A percentile compares a stretch with the other conserved stretches of the same genome.
Evolutionary conservation across 2,888 invertebrate species (phyloP).

Genomic region (Zygogramma bicolorata): DNA sequence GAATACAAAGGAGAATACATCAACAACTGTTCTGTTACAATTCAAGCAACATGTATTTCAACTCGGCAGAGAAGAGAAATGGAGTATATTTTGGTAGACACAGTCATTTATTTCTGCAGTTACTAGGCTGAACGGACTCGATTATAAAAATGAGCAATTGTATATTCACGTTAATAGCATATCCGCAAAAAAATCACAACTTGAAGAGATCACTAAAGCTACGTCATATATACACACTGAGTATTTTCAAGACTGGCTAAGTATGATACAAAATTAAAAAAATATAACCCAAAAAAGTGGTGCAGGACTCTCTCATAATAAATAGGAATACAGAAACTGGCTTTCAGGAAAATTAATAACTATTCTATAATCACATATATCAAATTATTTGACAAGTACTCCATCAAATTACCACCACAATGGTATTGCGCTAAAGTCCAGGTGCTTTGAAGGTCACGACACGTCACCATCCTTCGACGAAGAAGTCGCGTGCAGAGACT

Average conservation of each 20-base stretch:
- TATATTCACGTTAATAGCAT: constrained; percentile 56
- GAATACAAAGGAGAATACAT: constrained; percentile 44
- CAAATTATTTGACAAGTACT: constrained; percentile 57
- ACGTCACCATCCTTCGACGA: constrained; percentile 57
- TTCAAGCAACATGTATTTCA: constrained; percentile 47
- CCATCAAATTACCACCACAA: constrained; percentile 64
- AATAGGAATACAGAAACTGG: constrained; percentile 58
- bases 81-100: constrained; percentile 35
- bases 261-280: constrained; percentile 44
- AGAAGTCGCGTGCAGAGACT: constrained; percentile 68
- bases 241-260: constrained; percentile 64
- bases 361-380: constrained; percentile 65
- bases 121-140: constrained; percentile 24
- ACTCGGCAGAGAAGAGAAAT: constrained; percentile 42
- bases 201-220: constrained; percentile 63
- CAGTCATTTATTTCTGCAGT: constrained; percentile 11
- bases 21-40: constrained; percentile 39
- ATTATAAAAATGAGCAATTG: constrained; percentile 61
- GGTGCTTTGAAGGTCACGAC: constrained; percentile 62
- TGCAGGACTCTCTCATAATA: constrained; percentile 39
- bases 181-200: constrained; percentile 58
- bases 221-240: constrained; percentile 62
- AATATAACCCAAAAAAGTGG: constrained; percentile 33
- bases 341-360: constrained; percentile 55
- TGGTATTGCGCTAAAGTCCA: constrained; percentile 63